phyloP scores from a whole-genome alignment of 2,797 vertebrate species.

The Acanthis flammea region DNA sequence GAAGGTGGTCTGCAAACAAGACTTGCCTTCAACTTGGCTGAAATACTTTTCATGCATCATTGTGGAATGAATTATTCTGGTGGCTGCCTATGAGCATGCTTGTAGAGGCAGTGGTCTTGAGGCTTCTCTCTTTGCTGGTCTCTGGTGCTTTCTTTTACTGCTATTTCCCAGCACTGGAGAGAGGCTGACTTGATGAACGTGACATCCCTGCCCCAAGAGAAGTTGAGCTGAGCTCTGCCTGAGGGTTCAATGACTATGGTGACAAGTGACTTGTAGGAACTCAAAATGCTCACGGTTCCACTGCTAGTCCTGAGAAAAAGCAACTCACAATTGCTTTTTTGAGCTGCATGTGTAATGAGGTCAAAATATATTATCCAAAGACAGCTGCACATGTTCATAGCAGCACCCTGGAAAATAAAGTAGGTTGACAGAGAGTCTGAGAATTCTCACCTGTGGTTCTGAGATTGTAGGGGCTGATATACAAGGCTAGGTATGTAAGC shows the following conservation, averaged over 20 bases:
- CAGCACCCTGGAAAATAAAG: not conserved
- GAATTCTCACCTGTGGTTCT: not conserved
- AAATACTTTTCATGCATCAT: not conserved
- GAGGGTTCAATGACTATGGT: fast-evolving
- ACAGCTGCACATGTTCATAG: not conserved
- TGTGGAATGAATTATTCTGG: not conserved
- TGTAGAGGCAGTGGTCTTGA: not conserved
- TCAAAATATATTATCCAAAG: not conserved
- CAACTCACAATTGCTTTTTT: not conserved
- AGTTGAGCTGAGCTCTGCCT: not conserved
- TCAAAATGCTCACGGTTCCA: not conserved
- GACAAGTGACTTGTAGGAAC: not conserved
- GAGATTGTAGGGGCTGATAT: not conserved
- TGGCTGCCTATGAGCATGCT: not conserved
- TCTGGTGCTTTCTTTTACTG: not conserved
- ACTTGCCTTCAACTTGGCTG: not conserved
- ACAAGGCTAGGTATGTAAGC: not conserved
- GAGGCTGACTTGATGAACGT: fast-evolving
- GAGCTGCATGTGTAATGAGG: not conserved
- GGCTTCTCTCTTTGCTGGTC: not conserved
- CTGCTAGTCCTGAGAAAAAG: not conserved
- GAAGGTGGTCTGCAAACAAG: not conserved
- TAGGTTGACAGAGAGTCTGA: not conserved
- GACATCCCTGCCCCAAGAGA: not conserved
- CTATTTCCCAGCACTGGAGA: not conserved